phyloP scores from a whole-genome alignment of 2,888 invertebrate genomes.

The Thera britannica region DNA sequence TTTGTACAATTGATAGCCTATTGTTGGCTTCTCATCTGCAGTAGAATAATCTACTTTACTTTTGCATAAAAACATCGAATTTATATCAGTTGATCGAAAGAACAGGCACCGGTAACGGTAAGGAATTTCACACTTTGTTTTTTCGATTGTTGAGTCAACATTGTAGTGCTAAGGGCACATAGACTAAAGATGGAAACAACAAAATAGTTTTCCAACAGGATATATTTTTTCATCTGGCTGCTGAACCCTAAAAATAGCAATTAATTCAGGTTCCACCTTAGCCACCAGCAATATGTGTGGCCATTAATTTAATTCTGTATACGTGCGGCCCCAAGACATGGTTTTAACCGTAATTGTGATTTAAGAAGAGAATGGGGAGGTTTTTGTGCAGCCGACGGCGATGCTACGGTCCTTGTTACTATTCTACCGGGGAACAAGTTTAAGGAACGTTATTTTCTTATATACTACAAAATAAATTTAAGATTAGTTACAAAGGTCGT shows the following conservation, averaged over 20 bases:
- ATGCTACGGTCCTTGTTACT: slow-evolving; percentile 29
- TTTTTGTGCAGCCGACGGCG: slow-evolving; percentile 64
- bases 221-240: not conserved
- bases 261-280: slow-evolving; percentile 43
- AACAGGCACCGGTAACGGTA: too few species aligned
- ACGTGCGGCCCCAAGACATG: slow-evolving; percentile 79
- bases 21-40: too few species aligned
- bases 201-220: not conserved
- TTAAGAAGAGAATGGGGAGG: slow-evolving; percentile 76
- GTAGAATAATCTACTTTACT: too few species aligned
- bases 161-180: too few species aligned
- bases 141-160: too few species aligned
- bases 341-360: slow-evolving; percentile 84
- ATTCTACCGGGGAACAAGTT: slow-evolving; percentile 13
- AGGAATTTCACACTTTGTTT: too few species aligned
- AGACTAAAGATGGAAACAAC: not conserved
- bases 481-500: too few species aligned
- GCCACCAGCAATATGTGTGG: slow-evolving; percentile 76
- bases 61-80: too few species aligned
- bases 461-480: too few species aligned
- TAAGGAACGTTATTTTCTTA: not conserved
- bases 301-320: slow-evolving; percentile 84
- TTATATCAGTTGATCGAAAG: too few species aligned
- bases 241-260: slow-evolving; percentile 33
- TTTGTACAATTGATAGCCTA: too few species aligned